A percentile compares a stretch with the other conserved stretches of the same genome.
Conservation (phyloP, 2,113 vertebrate species). For the Larimichthys polyactis region DNA sequence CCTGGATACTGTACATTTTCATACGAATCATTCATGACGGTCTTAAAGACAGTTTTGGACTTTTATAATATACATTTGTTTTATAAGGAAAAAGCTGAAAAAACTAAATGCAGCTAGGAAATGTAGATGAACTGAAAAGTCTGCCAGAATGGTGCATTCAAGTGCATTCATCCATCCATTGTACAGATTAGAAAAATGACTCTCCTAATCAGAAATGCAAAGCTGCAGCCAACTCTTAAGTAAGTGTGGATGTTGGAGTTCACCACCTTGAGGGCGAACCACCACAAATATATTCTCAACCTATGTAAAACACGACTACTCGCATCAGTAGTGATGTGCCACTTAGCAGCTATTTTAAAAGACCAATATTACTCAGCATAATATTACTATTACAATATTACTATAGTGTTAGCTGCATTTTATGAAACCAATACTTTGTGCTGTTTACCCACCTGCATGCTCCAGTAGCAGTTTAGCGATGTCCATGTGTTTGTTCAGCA, state of each 20-base stretch:
- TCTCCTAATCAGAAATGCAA: neutral
- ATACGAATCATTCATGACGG: neutral
- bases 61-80: neutral
- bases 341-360: neutral
- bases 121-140: neutral
- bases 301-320: neutral
- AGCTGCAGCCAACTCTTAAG: neutral
- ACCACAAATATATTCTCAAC: neutral
- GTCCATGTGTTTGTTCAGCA: conserved; percentile 90
- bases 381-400: neutral
- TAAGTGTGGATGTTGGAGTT: neutral
- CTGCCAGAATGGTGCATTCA: neutral
- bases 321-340: neutral
- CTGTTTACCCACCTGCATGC: conserved; percentile 87
- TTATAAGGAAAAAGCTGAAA: too few relatives aligned
- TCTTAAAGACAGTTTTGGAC: neutral
- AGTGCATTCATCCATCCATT: conserved; percentile 7
- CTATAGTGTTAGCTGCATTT: neutral
- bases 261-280: neutral
- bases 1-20: neutral
- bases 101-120: neutral
- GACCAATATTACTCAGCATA: neutral
- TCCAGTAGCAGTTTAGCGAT: conserved; percentile 94
- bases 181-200: neutral
- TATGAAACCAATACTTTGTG: neutral